phyloP scores from a whole-genome alignment of 2,113 vertebrate species.

The Spilogale gracilis region DNA sequence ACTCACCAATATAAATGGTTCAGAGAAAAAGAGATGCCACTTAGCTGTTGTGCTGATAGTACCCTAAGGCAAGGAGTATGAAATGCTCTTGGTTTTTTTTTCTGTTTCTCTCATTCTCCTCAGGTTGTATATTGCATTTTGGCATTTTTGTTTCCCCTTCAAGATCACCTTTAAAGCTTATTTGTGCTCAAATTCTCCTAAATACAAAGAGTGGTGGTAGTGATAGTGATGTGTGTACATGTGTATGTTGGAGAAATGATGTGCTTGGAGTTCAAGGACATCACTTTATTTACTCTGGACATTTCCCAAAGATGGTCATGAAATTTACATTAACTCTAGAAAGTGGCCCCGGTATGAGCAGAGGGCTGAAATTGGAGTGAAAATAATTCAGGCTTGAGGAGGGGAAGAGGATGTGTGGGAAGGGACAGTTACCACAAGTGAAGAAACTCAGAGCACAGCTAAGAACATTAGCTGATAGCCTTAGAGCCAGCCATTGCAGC shows the following conservation, averaged over 20 bases:
- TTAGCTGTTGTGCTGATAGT: not conserved
- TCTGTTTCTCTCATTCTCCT: not conserved
- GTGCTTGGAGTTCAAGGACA: not conserved
- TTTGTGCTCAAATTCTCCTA: not conserved
- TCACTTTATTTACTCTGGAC: slow-evolving; percentile 22
- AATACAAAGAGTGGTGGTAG: not conserved
- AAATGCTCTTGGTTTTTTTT: not conserved
- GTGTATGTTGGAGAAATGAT: not conserved
- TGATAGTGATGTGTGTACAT: not conserved
- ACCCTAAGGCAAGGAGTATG: not conserved
- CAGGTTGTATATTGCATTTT: slow-evolving; percentile 7
- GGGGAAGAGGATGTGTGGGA: not conserved
- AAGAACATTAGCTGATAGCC: not conserved
- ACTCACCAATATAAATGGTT: not conserved
- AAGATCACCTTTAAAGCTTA: not conserved
- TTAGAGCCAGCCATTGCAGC: not conserved
- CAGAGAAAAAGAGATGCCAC: not conserved
- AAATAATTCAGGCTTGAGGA: not conserved
- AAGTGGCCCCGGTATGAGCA: not conserved
- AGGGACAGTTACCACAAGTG: not conserved
- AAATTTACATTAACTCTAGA: not conserved
- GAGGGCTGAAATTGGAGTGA: not conserved
- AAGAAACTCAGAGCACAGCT: not conserved
- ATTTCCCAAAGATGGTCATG: not conserved
- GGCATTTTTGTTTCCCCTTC: not conserved